Base-by-base conservation (phyloP, 2,113 vertebrate species). In the Anas platyrhynchos region DNA sequence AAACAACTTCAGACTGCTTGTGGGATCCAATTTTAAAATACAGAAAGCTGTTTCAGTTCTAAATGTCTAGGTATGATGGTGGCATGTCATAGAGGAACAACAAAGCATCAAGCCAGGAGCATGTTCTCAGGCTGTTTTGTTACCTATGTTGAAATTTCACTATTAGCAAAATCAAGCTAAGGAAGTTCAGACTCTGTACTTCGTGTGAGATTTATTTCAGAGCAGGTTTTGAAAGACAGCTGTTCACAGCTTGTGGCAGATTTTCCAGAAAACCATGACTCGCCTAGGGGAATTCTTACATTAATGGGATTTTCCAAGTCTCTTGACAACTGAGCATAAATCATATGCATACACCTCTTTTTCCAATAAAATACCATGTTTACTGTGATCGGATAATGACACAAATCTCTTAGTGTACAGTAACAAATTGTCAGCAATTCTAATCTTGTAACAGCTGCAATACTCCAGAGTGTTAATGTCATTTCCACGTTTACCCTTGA, bases 251-350 rank as follows among this genome's bases (percentile, higher is more conserved):
- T 85, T 44, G 77, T 73, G 93, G 85, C 55, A 59, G 48, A 55
- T 88, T 96, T 94, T 95, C 93, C 71, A 89, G 2, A 0, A 63
- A 84, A 83, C 69, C 12, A 3, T 96, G 77, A 87, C 72, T 93
- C 91, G 74, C 86, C 73, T 50, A 16, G 59, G 69, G 94, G 82
- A 93, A 65, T 91, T 94, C 61, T 94, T 79, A 63, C n/a, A 63
- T 83, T 92, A 89, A 94, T 80, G 81, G 86, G 80, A 82, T 97
- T 95, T 92, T 94, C 89, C 91, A 79, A 46, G 66, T 89, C 74
- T 86, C 91, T 68, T 95, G 86, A 73, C 79, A 93, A 83, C 80
- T 90, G 52, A 84, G 58, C 58, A 78, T 79, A 79, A 76, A 86
- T 93, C 80, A 32, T n/a, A 38, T 21, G 31, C 15, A 14, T 41